Evolutionary conservation across 2,888 invertebrate genomes (phyloP).

Genomic region (Meiosimyza decipiens): DNA sequence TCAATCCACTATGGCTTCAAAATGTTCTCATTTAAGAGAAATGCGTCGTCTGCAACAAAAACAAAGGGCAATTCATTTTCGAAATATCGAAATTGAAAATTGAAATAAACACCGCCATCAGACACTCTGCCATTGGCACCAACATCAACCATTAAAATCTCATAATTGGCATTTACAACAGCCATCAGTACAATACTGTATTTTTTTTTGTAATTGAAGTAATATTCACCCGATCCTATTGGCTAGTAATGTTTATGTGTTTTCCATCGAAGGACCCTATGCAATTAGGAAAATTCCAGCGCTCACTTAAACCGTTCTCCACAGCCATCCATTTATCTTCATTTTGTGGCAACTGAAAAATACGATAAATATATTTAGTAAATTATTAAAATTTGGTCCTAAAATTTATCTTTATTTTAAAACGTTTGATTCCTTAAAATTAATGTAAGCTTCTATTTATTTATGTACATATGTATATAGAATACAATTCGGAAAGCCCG

Average conservation of each 20-base stretch:
- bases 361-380: no score
- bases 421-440: no score
- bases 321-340: no score
- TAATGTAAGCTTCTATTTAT: no score
- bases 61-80: slow-evolving; percentile 1
- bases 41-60: slow-evolving; percentile 28
- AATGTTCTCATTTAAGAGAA: slow-evolving; percentile 26
- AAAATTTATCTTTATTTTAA: no score
- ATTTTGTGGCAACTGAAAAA: no score
- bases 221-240: slow-evolving; percentile 21
- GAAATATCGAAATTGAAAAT: no score
- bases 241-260: slow-evolving; percentile 20
- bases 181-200: slow-evolving; percentile 33
- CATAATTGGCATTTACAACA: slow-evolving; percentile 20
- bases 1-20: slow-evolving; percentile 15
- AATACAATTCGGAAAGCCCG: no score
- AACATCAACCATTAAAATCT: slow-evolving; percentile 31
- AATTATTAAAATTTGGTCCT: no score
- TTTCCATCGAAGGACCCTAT: slow-evolving; percentile 36
- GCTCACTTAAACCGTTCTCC: no score
- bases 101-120: slow-evolving; percentile 15
- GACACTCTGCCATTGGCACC: slow-evolving; percentile 21
- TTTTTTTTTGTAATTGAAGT: slow-evolving; percentile 32
- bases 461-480: no score
- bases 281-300: slow-evolving; percentile 33